Base-by-base conservation (phyloP, 2,113 vertebrate genomes). In the Steatornis caripensis region DNA sequence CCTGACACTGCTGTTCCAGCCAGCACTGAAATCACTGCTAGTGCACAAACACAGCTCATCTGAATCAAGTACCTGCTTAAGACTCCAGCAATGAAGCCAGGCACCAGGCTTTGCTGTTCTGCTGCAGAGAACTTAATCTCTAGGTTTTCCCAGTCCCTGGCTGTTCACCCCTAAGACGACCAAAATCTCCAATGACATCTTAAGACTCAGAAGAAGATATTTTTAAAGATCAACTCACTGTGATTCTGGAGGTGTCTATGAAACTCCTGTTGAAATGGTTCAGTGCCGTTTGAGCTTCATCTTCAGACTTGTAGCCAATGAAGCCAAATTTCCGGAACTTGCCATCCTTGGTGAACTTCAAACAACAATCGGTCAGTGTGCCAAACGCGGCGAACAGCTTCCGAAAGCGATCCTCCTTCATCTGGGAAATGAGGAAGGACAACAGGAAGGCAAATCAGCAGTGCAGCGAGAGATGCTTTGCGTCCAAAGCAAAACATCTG, bases 311-410 rank as follows among this genome's bases (percentile, higher is more conserved):
- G 96, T 99, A 99, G n/a, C 99, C 99, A 11, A 99, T 99, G 70
- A 99, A 99, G 49, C 99, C 99, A 11, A 99, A 99, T 66, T 99
- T 99, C 11, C 99, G 98, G 95, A 99, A 99, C 88, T 98, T 99
- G 16, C 99, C 99, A 0, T 99, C 99, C 91, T 99, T 99, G 58
- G 99, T 99, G 88, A 99, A 99, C 98, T 99, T 99, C 30, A 99
- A 96, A 27, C 98, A 98, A 79, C 99, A 99, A 72, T 99, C 99
- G 0, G 99, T 99, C 62, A 99, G 96, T 0, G 98, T 98, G 34
- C 99, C 99, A 24, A 99, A 99, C 83, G 97, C 98, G 0, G 97
- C 96, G 8, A 99, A 99, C 70, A 99, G 98, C 15, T 98, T 97
- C 86, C 97, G 96, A 97, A 99, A 99, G 17, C 99, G 98, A 13